These are phyloP conservation scores for Rotaria macrura DNA, from an alignment of 2,888 invertebrate species.

Conservation along the genomic window DNA sequence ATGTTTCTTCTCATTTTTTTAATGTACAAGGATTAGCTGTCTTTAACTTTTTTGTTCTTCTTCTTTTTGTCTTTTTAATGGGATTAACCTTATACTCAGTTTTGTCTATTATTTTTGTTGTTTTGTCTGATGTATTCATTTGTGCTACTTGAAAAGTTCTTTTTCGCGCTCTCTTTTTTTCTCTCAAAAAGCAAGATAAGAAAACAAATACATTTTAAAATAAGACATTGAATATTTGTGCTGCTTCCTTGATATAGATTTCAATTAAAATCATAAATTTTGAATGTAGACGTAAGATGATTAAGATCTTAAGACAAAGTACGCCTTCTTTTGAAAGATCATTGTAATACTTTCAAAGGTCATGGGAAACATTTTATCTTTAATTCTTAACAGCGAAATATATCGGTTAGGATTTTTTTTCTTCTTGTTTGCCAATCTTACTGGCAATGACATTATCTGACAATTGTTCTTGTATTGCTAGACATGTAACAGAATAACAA, in stretches of 20 bases:
- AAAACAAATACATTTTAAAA: not conserved
- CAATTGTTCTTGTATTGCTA: not conserved
- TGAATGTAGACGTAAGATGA: too few species aligned
- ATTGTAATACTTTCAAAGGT: not conserved
- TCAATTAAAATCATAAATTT: too few species aligned
- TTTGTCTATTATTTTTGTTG: constrained; percentile 12
- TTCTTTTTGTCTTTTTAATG: not conserved
- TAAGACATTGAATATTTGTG: not conserved
- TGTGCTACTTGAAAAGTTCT: not conserved
- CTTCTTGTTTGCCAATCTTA: not conserved
- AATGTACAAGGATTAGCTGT: not conserved
- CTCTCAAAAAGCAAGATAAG: not conserved
- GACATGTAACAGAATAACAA: not conserved
- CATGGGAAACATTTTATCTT: not conserved
- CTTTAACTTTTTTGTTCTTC: not conserved
- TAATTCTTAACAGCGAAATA: not conserved
- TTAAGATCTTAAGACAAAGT: too few species aligned
- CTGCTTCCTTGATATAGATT: too few species aligned
- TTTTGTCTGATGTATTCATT: constrained; percentile 1
- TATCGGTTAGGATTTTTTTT: not conserved
- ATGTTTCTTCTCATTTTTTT: not conserved
- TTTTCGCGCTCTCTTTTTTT: not conserved
- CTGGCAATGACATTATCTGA: not conserved
- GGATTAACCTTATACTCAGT: not conserved
- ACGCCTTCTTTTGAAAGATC: not conserved